Percentiles rank a stretch among this genome's conserved stretches.
phyloP scores from a whole-genome alignment of 2,113 vertebrate species.

The Gracilinanus agilis region DNA sequence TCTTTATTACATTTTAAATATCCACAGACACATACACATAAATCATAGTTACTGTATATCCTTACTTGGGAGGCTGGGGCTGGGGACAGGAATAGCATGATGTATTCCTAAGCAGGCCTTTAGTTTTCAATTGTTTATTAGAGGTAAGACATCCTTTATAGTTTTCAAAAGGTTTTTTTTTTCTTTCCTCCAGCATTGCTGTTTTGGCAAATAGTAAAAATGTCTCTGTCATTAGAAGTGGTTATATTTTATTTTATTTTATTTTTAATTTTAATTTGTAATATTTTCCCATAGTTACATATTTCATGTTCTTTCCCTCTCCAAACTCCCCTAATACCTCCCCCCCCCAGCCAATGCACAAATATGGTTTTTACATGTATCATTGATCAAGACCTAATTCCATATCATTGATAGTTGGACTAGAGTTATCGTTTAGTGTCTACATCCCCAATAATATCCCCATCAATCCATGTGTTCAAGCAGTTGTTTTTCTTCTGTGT shows the following conservation, averaged over 20 bases:
- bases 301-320: too few species aligned
- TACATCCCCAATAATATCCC: too few species aligned
- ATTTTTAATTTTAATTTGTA: too few species aligned
- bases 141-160: neutral
- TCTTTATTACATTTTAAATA: neutral
- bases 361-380: too few species aligned
- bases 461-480: too few species aligned
- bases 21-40: neutral
- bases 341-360: too few species aligned
- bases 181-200: neutral
- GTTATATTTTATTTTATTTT: slow-evolving; percentile 27
- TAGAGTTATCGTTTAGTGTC: too few species aligned
- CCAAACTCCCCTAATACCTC: too few species aligned
- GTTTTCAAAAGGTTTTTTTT: neutral
- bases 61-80: neutral
- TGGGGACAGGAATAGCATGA: neutral
- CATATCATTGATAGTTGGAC: too few species aligned
- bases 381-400: too few species aligned
- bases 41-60: neutral
- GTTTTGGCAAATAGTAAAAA: slow-evolving; percentile 31
- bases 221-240: slow-evolving; percentile 52
- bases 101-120: neutral
- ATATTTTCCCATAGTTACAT: too few species aligned
- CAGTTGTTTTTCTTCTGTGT: too few species aligned
- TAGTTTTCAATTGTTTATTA: neutral